Evolutionary conservation across 2,888 invertebrate species (phyloP).

Genomic region (Xanthia togata): DNA sequence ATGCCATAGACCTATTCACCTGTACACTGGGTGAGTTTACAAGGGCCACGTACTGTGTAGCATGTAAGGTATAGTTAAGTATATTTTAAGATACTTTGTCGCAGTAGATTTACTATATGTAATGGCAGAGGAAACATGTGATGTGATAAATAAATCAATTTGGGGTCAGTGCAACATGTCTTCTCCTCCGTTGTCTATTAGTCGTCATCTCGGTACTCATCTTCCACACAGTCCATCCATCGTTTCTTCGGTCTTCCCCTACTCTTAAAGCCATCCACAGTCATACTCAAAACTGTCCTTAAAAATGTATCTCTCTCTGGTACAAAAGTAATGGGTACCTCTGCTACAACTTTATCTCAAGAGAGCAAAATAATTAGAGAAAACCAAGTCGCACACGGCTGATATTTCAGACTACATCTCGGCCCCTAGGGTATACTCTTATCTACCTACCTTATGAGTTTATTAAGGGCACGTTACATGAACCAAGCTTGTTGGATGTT

Average conservation of each 20-base stretch:
- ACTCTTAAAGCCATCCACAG: neutral
- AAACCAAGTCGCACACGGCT: constrained; percentile 10
- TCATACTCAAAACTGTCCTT: neutral
- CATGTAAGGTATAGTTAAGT: too few relatives aligned
- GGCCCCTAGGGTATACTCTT: constrained; percentile 18
- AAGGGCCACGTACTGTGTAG: too few relatives aligned
- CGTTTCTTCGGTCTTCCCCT: neutral
- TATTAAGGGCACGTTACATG: constrained; percentile 41
- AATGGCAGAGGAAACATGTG: too few relatives aligned
- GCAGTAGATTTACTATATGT: too few relatives aligned
- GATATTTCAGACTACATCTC: constrained; percentile 45
- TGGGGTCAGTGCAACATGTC: neutral
- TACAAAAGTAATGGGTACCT: neutral
- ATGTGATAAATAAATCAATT: too few relatives aligned
- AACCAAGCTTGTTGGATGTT: constrained; percentile 17
- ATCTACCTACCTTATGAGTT: constrained; percentile 15
- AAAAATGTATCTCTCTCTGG: neutral
- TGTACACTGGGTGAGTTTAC: too few relatives aligned
- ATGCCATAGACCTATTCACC: too few relatives aligned
- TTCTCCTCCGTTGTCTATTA: neutral
- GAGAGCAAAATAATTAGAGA: constrained; percentile 40
- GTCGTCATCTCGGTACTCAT: neutral
- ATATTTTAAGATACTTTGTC: too few relatives aligned
- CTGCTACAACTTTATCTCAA: neutral
- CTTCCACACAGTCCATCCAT: neutral